Percentiles rank a stretch among this genome's conserved stretches.
Conservation (phyloP, 1,140 invertebrate genomes). For the Steinernema khuongi region DNA sequence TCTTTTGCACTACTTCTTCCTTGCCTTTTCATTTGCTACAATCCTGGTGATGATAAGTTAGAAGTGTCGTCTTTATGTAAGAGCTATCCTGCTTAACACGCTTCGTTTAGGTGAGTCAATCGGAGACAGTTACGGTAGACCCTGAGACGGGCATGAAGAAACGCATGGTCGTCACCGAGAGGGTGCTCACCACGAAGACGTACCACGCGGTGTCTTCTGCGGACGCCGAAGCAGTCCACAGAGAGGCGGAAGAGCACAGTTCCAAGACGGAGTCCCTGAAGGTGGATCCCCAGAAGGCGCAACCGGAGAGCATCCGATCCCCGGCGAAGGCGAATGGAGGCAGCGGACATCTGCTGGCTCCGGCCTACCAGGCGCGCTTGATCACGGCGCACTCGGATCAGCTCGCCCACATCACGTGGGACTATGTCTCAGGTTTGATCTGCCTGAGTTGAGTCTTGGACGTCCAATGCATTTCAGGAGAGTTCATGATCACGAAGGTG, state of each 20-base stretch:
- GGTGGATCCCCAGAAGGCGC: no score
- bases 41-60: no score
- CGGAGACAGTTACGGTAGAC: constrained; percentile 45
- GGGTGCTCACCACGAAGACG: constrained; percentile 41
- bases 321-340: constrained; percentile 11
- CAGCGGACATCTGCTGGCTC: constrained; percentile 30
- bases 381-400: constrained; percentile 23
- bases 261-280: neutral
- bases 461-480: constrained; percentile 30
- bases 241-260: constrained; percentile 8
- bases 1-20: no score
- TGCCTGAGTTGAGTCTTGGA: neutral
- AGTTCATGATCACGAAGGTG: constrained; percentile 47
- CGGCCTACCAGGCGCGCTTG: constrained; percentile 30
- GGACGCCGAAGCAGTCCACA: neutral
- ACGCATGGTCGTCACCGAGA: constrained; percentile 47
- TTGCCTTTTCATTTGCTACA: no score
- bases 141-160: constrained; percentile 48
- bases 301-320: neutral
- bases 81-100: no score
- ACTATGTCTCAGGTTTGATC: neutral
- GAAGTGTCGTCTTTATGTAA: no score
- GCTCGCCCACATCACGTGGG: constrained; percentile 20
- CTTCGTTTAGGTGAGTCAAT: constrained; percentile 29
- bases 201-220: constrained; percentile 29